Conservation (phyloP, 2,888 invertebrate genomes). For the Torymus tubicola region DNA sequence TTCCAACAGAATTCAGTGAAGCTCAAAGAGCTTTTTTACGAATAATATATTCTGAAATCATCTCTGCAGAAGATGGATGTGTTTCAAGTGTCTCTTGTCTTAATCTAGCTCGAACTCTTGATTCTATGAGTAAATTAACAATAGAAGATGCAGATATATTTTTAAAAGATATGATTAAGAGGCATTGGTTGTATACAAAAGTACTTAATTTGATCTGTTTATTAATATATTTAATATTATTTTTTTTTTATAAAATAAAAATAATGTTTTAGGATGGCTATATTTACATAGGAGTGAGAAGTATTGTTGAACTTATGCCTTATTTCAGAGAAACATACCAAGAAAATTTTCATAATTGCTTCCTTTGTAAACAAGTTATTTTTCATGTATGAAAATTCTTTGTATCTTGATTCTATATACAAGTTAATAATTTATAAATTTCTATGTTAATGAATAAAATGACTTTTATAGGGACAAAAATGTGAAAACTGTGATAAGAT, state of each 20-base stretch:
- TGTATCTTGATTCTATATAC: neutral
- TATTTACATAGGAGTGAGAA: slow-evolving; percentile 71
- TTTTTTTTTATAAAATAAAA: slow-evolving; percentile 21
- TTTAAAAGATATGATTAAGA: slow-evolving; percentile 61
- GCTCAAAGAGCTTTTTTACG: slow-evolving; percentile 65
- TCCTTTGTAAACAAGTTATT: slow-evolving; percentile 68
- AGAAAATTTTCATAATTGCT: slow-evolving; percentile 65
- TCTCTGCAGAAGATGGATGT: slow-evolving; percentile 61
- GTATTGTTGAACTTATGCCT: slow-evolving; percentile 69
- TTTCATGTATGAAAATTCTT: slow-evolving; percentile 67
- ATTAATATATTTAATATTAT: slow-evolving; percentile 18
- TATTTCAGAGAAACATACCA: slow-evolving; percentile 70
- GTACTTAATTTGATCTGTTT: slow-evolving; percentile 56
- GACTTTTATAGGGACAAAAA: slow-evolving; percentile 60
- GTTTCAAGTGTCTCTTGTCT: slow-evolving; percentile 66
- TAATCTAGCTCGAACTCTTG: slow-evolving; percentile 63
- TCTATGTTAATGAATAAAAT: slow-evolving; percentile 5
- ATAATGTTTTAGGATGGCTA: slow-evolving; percentile 65
- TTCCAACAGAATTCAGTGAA: slow-evolving; percentile 64
- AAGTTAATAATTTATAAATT: neutral
- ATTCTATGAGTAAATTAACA: slow-evolving; percentile 58
- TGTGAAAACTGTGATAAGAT: slow-evolving; percentile 60
- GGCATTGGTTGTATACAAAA: slow-evolving; percentile 66
- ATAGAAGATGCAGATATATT: slow-evolving; percentile 65
- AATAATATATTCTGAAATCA: slow-evolving; percentile 67